A percentile compares a stretch with the other conserved stretches of the same genome.
Evolutionary conservation across 2,797 vertebrate species (phyloP).

Genomic region (Melanotaenia boesemani): DNA sequence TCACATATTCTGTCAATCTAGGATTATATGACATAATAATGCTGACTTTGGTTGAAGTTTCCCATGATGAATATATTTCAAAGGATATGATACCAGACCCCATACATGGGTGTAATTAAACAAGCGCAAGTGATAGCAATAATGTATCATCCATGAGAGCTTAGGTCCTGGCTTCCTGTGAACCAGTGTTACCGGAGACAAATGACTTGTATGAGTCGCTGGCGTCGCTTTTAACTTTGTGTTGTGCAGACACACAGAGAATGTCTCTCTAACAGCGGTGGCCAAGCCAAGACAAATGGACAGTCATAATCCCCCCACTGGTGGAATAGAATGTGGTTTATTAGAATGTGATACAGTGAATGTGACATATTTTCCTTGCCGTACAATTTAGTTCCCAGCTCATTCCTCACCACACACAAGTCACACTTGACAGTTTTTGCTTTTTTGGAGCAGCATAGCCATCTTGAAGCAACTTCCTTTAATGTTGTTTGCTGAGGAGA

Average conservation of each 20-base stretch:
- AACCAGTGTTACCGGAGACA: constrained; percentile 74
- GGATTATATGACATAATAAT: constrained; percentile 74
- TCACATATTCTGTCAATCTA: constrained; percentile 67
- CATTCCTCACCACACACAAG: constrained; percentile 61
- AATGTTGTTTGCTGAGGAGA: constrained; percentile 60
- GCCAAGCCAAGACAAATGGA: constrained; percentile 78
- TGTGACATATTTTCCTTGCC: constrained; percentile 65
- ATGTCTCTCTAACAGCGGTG: constrained; percentile 65
- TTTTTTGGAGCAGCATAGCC: constrained; percentile 45
- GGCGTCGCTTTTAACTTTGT: constrained; percentile 71
- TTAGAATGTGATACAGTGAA: constrained; percentile 70
- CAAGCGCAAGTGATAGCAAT: constrained; percentile 71
- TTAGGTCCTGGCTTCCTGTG: constrained; percentile 69
- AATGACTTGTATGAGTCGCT: constrained; percentile 73
- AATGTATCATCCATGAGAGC: constrained; percentile 70
- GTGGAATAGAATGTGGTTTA: constrained; percentile 65
- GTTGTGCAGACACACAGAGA: constrained; percentile 56
- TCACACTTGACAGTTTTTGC: constrained; percentile 62
- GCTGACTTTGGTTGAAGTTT: constrained; percentile 66
- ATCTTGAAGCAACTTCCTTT: constrained; percentile 51
- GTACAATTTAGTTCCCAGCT: constrained; percentile 57
- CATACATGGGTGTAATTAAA: constrained; percentile 78
- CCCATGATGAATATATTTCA: constrained; percentile 66
- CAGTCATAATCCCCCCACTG: constrained; percentile 68
- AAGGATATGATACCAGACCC: constrained; percentile 68